phyloP scores from a whole-genome alignment of 2,113 vertebrate genomes.

The Equus quagga region DNA sequence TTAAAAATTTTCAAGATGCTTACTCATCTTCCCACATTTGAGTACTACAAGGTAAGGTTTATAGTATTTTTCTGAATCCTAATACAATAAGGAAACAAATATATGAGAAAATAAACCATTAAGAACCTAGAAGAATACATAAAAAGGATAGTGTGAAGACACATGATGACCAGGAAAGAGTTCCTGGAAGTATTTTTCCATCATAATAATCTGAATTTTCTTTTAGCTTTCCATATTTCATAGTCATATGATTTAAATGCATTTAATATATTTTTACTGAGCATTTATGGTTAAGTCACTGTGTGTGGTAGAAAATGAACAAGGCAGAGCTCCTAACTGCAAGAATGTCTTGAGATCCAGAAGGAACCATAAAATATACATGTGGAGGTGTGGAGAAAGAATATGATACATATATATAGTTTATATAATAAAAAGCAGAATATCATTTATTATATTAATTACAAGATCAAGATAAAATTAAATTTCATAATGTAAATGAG shows the following conservation, averaged over 20 bases:
- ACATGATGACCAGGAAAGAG: not conserved
- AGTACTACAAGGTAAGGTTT: not conserved
- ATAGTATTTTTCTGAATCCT: constrained; percentile 32
- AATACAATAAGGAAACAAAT: constrained; percentile 36
- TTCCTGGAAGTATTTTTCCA: not conserved
- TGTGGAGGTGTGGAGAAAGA: not conserved
- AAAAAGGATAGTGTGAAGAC: constrained; percentile 2
- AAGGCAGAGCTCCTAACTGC: not conserved
- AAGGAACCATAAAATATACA: not conserved
- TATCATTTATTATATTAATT: not conserved
- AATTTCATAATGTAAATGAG: constrained; percentile 5
- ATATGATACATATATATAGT: not conserved
- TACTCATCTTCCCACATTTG: not conserved
- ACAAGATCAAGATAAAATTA: not conserved
- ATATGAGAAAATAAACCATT: constrained; percentile 44
- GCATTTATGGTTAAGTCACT: not conserved
- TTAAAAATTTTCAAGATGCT: not conserved
- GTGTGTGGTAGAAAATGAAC: not conserved
- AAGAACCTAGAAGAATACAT: not conserved
- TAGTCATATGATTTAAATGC: not conserved
- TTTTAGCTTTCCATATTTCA: not conserved
- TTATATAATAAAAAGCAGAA: constrained; percentile 9
- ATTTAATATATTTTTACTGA: not conserved
- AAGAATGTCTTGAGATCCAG: not conserved
- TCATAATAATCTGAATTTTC: not conserved